These are phyloP conservation scores for Agonopterix heracliana DNA, from an alignment of 2,888 invertebrate genomes.

Conservation along the genomic window DNA sequence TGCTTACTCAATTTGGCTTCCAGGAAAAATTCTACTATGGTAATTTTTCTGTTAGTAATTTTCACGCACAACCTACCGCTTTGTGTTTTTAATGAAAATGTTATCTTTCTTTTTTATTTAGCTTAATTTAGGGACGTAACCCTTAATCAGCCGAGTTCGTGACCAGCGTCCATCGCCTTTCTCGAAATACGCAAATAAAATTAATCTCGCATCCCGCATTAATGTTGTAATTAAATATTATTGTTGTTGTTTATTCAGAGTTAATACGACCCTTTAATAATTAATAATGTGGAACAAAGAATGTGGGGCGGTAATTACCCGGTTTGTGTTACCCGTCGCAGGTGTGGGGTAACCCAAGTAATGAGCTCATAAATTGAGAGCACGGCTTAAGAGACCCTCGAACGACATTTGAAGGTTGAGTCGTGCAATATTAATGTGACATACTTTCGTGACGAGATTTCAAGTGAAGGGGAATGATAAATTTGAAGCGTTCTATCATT, in stretches of 20 bases:
- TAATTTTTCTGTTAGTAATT: too few relatives aligned
- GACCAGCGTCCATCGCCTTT: background rate
- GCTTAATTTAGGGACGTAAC: too few relatives aligned
- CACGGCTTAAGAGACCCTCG: constrained; percentile 19
- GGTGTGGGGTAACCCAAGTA: constrained; percentile 29
- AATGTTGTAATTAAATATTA: constrained; percentile 33
- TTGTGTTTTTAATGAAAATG: too few relatives aligned
- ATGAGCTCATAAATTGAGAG: constrained; percentile 38
- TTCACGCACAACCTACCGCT: too few relatives aligned
- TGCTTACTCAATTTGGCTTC: background rate
- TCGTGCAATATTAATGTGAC: constrained; percentile 3
- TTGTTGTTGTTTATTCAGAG: constrained; percentile 29
- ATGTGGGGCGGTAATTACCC: constrained; percentile 32
- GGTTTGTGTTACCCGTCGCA: constrained; percentile 12
- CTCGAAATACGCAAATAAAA: constrained; percentile 19
- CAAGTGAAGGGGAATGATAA: background rate
- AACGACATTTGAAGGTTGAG: background rate
- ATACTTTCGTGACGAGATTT: constrained; percentile 2
- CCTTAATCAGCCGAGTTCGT: background rate
- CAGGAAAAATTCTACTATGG: background rate
- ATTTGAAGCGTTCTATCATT: background rate
- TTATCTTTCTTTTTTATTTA: too few relatives aligned
- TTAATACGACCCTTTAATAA: constrained; percentile 31
- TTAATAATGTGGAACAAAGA: constrained; percentile 46
- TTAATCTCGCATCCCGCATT: constrained; percentile 17